phyloP scores from a whole-genome alignment of 2,113 vertebrate species.

The Paramormyrops kingsleyae region DNA sequence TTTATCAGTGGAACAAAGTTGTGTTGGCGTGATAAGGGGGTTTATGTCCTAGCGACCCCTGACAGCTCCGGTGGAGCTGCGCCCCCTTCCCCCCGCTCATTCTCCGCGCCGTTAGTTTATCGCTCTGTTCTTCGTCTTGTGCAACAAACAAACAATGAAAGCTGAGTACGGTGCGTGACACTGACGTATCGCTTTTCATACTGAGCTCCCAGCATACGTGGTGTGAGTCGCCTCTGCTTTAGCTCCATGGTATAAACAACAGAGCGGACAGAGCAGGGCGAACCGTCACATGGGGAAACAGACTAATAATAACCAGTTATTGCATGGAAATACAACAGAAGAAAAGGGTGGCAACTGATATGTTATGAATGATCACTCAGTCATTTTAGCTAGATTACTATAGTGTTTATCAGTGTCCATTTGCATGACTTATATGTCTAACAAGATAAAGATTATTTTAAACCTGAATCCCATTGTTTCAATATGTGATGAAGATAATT shows the following conservation, averaged over 20 bases:
- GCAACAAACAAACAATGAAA: constrained; percentile 6
- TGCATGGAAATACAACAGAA: neutral
- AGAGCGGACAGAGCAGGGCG: neutral
- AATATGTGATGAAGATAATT: neutral
- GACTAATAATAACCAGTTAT: neutral
- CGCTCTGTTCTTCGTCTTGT: constrained; percentile 3
- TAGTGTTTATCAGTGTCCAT: neutral
- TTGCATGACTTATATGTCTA: neutral
- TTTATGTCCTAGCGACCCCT: constrained; percentile 9
- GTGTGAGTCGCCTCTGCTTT: neutral
- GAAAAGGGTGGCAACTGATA: neutral
- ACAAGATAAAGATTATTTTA: neutral
- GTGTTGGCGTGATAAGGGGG: constrained; percentile 29
- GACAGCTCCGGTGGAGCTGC: constrained; percentile 2
- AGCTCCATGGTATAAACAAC: neutral
- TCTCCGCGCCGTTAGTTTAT: neutral
- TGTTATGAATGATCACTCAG: neutral
- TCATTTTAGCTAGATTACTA: neutral
- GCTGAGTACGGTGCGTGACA: constrained; percentile 13
- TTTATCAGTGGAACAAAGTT: constrained; percentile 38
- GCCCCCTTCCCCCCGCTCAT: neutral
- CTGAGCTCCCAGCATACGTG: neutral
- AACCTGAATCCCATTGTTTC: neutral
- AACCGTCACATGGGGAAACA: neutral
- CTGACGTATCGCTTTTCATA: constrained; percentile 22